Conservation (phyloP, 2,888 invertebrate genomes). For the Brenthis ino region DNA sequence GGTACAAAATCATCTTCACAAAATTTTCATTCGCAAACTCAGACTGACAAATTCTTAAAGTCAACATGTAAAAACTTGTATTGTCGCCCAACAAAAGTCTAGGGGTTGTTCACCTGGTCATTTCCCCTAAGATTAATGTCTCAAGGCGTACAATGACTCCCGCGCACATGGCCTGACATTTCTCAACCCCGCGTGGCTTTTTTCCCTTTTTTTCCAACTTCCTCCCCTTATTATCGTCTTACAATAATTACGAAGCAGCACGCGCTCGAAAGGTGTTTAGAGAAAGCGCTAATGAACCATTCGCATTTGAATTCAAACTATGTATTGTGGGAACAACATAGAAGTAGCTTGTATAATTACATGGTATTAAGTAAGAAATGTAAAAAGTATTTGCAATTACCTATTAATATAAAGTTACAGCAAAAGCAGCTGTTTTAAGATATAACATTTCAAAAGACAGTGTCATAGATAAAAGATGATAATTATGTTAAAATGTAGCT, state of each 20-base stretch:
- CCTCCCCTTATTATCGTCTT: constrained; percentile 67
- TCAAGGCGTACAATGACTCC: constrained; percentile 69
- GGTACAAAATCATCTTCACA: constrained; percentile 30
- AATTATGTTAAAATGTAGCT: background rate
- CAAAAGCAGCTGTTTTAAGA: background rate
- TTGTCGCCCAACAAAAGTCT: constrained; percentile 48
- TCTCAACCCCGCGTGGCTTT: constrained; percentile 56
- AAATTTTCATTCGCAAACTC: constrained; percentile 26
- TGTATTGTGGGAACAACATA: constrained; percentile 33
- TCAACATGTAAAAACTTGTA: constrained; percentile 39
- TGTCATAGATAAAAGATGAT: background rate
- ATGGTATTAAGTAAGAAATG: constrained; percentile 12
- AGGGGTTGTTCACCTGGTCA: constrained; percentile 71
- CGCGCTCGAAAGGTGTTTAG: constrained; percentile 76
- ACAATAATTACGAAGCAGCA: constrained; percentile 62
- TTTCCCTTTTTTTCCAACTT: constrained; percentile 62
- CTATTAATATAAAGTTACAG: background rate
- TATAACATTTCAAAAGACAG: background rate
- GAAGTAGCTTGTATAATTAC: constrained; percentile 35
- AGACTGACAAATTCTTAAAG: constrained; percentile 33
- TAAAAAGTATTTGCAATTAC: constrained; percentile 6
- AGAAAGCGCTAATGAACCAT: constrained; percentile 71
- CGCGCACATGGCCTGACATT: constrained; percentile 73
- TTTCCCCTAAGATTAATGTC: constrained; percentile 76
- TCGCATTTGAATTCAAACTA: constrained; percentile 41